A percentile compares a stretch with the other conserved stretches of the same genome.
Conservation (phyloP, 1,140 invertebrate genomes). For the Harpegnathos saltator region DNA sequence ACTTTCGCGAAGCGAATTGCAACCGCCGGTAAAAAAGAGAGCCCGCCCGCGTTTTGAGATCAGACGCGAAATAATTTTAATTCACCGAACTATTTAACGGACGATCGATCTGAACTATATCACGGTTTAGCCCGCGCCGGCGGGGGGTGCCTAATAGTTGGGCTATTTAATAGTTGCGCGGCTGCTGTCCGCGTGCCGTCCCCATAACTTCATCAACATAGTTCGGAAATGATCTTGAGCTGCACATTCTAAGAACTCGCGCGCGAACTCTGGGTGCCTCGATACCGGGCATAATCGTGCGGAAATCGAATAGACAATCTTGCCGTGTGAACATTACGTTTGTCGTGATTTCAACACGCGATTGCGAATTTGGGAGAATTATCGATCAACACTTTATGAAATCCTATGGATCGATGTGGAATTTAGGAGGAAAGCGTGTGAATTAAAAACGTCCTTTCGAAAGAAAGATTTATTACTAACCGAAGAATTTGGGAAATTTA, state of each 20-base stretch:
- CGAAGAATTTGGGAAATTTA: no score
- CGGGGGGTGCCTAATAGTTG: neutral
- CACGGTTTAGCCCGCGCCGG: neutral
- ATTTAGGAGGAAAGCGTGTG: no score
- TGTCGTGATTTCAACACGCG: no score
- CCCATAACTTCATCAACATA: constrained; percentile 34
- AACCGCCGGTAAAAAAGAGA: neutral
- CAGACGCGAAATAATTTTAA: constrained; percentile 14
- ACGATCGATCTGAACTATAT: constrained; percentile 5
- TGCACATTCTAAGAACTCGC: neutral
- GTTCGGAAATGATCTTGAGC: constrained; percentile 8
- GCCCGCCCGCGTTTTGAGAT: neutral
- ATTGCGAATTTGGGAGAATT: no score
- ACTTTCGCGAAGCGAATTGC: constrained; percentile 38
- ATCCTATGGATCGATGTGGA: no score
- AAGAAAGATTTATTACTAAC: no score
- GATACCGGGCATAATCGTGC: neutral
- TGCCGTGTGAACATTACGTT: no score
- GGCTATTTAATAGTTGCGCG: constrained; percentile 27
- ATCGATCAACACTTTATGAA: no score
- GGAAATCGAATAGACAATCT: no score
- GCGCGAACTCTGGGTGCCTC: neutral
- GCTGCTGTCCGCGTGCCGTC: neutral
- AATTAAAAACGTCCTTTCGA: no score
- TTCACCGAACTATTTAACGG: constrained; percentile 1